phyloP scores from a whole-genome alignment of 2,888 invertebrate species.

The Agrochola macilenta region DNA sequence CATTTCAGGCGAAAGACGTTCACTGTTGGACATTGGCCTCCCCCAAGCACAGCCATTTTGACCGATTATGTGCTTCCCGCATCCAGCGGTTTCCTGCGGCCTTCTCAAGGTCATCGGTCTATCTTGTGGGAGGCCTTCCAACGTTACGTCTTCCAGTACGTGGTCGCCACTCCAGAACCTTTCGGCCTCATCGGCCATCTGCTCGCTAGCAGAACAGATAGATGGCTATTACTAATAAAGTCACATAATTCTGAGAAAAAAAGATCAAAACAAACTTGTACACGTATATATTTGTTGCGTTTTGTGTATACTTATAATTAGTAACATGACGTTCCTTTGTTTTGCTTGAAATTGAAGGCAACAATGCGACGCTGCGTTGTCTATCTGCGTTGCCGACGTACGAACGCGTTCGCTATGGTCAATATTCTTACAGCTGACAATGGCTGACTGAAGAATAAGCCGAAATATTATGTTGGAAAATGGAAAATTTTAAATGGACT shows the following conservation, averaged over 20 bases:
- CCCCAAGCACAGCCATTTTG: too few species aligned
- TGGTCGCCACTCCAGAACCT: too few species aligned
- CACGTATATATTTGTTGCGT: conserved; percentile 44
- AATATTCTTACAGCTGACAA: conserved; percentile 49
- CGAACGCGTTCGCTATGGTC: conserved; percentile 56
- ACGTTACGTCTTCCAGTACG: too few species aligned
- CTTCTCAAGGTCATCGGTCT: too few species aligned
- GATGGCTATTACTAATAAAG: background rate
- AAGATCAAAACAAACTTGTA: conserved; percentile 20
- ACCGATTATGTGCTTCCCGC: too few species aligned
- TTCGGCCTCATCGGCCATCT: too few species aligned
- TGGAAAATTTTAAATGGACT: background rate
- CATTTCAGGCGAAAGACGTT: too few species aligned
- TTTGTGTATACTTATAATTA: conserved; percentile 61
- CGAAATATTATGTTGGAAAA: conserved; percentile 26
- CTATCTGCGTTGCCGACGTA: conserved; percentile 47
- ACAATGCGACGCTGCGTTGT: conserved; percentile 49
- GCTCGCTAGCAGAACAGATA: too few species aligned
- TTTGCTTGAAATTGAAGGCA: conserved; percentile 49
- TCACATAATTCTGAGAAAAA: conserved; percentile 32
- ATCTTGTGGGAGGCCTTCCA: too few species aligned
- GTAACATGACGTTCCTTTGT: conserved; percentile 65
- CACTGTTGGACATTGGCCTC: too few species aligned
- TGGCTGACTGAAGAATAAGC: conserved; percentile 40
- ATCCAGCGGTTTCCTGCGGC: too few species aligned